These are phyloP conservation scores for Stenodera caucasica DNA, from an alignment of 2,888 invertebrate species.

Conservation along the genomic window DNA sequence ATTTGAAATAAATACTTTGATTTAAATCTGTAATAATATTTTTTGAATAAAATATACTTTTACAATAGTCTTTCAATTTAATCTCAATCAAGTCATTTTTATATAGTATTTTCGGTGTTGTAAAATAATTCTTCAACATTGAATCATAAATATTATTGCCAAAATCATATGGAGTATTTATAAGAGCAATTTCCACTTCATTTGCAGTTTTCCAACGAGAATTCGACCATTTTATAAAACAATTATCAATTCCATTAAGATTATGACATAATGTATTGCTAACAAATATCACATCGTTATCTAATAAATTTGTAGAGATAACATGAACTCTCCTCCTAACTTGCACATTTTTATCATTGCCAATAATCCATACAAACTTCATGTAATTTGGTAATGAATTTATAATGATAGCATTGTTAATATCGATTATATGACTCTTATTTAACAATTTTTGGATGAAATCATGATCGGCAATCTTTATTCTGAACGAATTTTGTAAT, in stretches of 20 bases:
- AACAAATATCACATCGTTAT: slow-evolving; percentile 5
- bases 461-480: slow-evolving; percentile 35
- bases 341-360: slow-evolving; percentile 9
- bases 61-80: slow-evolving; percentile 58
- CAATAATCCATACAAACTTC: slow-evolving; percentile 7
- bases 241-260: slow-evolving; percentile 17
- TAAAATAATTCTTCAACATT: slow-evolving; percentile 69
- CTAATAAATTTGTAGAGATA: slow-evolving; percentile 16
- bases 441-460: slow-evolving; percentile 30
- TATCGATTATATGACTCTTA: slow-evolving; percentile 35
- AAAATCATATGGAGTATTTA: slow-evolving; percentile 55
- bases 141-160: slow-evolving; percentile 58
- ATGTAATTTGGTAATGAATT: slow-evolving; percentile 29
- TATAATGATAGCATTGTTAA: slow-evolving; percentile 44
- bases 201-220: slow-evolving; percentile 40
- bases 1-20: slow-evolving; percentile 55
- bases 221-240: slow-evolving; percentile 21
- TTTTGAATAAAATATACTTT: slow-evolving; percentile 51
- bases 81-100: slow-evolving; percentile 68
- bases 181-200: slow-evolving; percentile 48
- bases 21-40: slow-evolving; percentile 40
- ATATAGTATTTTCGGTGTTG: slow-evolving; percentile 66
- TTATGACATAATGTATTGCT: slow-evolving; percentile 24
- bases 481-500: slow-evolving; percentile 35
- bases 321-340: slow-evolving; percentile 24